Base-by-base conservation (phyloP, 2,113 vertebrate species). In the Lepidothrix coronata region DNA sequence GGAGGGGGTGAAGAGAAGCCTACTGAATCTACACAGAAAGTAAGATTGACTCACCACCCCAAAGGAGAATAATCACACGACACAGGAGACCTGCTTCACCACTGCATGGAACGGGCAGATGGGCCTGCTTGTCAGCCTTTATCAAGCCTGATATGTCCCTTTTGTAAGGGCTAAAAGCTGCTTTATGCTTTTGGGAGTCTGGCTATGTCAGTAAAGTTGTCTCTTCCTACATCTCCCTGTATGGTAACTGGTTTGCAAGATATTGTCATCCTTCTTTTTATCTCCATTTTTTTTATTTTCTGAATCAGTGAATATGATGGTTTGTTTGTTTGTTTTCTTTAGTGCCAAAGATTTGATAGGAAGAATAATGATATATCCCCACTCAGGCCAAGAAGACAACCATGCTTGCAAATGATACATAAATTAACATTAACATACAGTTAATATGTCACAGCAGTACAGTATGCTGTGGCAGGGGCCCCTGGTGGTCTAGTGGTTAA, bases 91-190 rank as follows among this genome's bases (percentile, higher is more conserved):
- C 31, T 65, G 21, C 66, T 83, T 52, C 48, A 52, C 41, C 10
- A 5, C 28, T 49, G 10, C 30, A 39, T 3, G 3, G 41, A 88
- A 37, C 0, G 0, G 23, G 28, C 28, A 55, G 24, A 14, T 0
- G 0, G 59, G 57, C 44, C 37, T 59, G 27, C 27, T 55, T 68
- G 14, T 80, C 23, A 71, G 41, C 39, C 39, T 41, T 41, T 41
- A 41, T 41, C 35, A 48, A 66, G 55, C 31, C 37, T 46, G 17
- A 12, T 65, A 33, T 4, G 31, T 78, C 11, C 31, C 8, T 31
- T 62, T 19, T 49, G 14, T 67, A 52, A 74, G 21, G 20, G 12
- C 6, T 48, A 49, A 85, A 92, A 79, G 28, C 22, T 75, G 15
- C 17, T 55, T 78, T 28, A 62, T 37, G 5, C 17, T 86, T 83